Percentiles rank a stretch among this genome's conserved stretches.
Evolutionary conservation across 2,797 vertebrate species (phyloP).

Genomic region (Danio aesculapii): DNA sequence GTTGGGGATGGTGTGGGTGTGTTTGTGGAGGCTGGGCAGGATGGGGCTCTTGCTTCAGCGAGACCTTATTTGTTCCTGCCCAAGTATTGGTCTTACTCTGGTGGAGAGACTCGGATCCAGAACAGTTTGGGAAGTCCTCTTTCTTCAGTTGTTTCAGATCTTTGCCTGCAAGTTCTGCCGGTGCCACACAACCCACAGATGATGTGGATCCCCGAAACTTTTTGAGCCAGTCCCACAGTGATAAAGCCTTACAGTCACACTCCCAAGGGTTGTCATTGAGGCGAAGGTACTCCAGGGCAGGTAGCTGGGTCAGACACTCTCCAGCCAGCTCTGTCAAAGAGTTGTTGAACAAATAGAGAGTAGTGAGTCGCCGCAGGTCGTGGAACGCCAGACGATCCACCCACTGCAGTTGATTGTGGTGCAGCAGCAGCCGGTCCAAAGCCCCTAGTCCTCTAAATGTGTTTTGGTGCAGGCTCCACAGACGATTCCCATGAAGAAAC

Average conservation of each 20-base stretch:
- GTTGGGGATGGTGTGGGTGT: conserved; percentile 69
- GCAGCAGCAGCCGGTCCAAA: conserved; percentile 93
- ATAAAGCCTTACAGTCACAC: conserved; percentile 91
- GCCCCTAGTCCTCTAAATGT: conserved; percentile 93
- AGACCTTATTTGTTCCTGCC: conserved; percentile 83
- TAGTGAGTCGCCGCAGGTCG: conserved; percentile 92
- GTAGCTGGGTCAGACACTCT: conserved; percentile 89
- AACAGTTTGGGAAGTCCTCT: conserved; percentile 92
- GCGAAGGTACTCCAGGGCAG: conserved; percentile 92
- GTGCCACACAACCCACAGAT: conserved; percentile 85
- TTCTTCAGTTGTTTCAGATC: conserved; percentile 90
- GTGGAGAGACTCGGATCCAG: conserved; percentile 89
- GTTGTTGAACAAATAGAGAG: conserved; percentile 97
- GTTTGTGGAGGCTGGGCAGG: conserved; percentile 70
- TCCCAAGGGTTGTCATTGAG: conserved; percentile 98
- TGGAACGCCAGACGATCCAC: conserved; percentile 93
- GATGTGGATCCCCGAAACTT: conserved; percentile 94
- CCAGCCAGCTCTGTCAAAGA: conserved; percentile 91
- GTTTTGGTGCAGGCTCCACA: conserved; percentile 95
- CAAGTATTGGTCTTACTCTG: conserved; percentile 91
- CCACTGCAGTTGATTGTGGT: conserved; percentile 96
- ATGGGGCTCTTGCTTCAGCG: conserved; percentile 83
- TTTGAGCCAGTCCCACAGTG: conserved; percentile 96
- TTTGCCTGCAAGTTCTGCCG: conserved; percentile 81
- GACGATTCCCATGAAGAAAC: conserved; percentile 96